Evolutionary conservation across 1,140 invertebrate species (phyloP).

Genomic region (Eupeodes corollae): DNA sequence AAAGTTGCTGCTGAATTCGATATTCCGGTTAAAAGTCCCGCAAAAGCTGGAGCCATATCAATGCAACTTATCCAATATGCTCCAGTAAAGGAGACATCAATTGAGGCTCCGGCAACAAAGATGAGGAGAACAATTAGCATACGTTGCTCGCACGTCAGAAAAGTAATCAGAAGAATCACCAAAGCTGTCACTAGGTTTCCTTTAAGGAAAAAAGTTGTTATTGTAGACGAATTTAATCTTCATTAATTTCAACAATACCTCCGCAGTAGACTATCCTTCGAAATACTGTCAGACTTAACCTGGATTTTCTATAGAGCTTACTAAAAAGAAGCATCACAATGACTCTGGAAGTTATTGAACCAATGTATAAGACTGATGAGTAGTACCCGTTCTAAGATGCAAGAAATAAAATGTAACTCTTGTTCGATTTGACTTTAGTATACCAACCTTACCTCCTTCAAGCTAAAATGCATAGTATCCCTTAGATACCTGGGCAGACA

Average conservation of each 20-base stretch:
- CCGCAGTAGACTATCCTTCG: slow-evolving; percentile 18
- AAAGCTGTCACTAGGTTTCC: slow-evolving; percentile 11
- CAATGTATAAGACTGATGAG: no score
- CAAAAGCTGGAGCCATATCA: slow-evolving; percentile 27
- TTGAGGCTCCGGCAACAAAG: slow-evolving; percentile 14
- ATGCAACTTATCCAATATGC: slow-evolving; percentile 28
- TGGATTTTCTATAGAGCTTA: slow-evolving; percentile 11
- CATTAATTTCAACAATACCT: slow-evolving; percentile 16
- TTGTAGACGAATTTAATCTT: no score
- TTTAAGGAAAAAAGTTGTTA: slow-evolving; percentile 4
- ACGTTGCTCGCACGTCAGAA: slow-evolving; percentile 11
- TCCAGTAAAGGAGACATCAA: slow-evolving; percentile 23
- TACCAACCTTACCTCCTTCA: slow-evolving; percentile 12
- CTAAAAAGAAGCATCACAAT: no score
- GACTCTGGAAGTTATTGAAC: no score
- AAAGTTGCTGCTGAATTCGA: slow-evolving; percentile 22
- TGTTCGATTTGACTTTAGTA: no score
- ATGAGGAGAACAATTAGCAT: slow-evolving; percentile 17
- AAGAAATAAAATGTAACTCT: no score
- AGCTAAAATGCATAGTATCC: slow-evolving; percentile 21
- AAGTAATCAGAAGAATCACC: slow-evolving; percentile 13
- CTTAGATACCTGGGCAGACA: slow-evolving; percentile 23
- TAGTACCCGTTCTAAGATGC: no score
- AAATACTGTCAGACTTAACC: slow-evolving; percentile 9
- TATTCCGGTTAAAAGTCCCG: slow-evolving; percentile 23